Evolutionary conservation across 2,113 vertebrate genomes (phyloP), one percentile per base, ranked within the genome.

Genomic region (Chionomys nivalis): DNA sequence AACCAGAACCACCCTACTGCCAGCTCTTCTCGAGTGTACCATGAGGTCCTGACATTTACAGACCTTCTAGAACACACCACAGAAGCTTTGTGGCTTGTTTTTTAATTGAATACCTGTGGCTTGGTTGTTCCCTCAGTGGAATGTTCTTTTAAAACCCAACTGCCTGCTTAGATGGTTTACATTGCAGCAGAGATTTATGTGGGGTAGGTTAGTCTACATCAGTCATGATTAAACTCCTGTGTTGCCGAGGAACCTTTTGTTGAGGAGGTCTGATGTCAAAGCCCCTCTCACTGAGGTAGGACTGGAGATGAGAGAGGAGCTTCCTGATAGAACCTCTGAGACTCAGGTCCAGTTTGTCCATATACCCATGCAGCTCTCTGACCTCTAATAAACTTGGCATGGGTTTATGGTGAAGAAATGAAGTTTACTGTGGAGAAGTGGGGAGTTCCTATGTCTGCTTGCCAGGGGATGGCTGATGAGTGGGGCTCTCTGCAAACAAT

Each of bases 131-230:
- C 87, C 92, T 94, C 39, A 5, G 1, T 12, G 0, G 0, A 75
- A 65, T 93, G 82, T 44, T 89, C 55, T 85, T 58, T 89, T 66
- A 58, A 47, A 91, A 76, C 65, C 72, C 90, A 61, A 5, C 73
- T 47, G 19, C 61, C 33, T 17, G 1, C 39, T 92, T 77, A 31
- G 58, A 19, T 86, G n/a, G 17, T 16, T 44, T 85, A 17, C 14
- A 16, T 52, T 52, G 55, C 47, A 63, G 36, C 39, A 44, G 47
- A 31, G 66, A 47, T 16, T 77, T 86, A 14, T 76, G 5, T 31
- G 36, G 52, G 52, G 14, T 1, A 7, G 31, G 44, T 28, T 85
- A 42, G 58, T 31, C 7, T 4, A 42, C 44, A 0, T 0, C 42
- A 26, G 58, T 61, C 49, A 36, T 42, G 47, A 87, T 31, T 82